phyloP scores from a whole-genome alignment of 1,140 invertebrate genomes.

The Penaeus chinensis region DNA sequence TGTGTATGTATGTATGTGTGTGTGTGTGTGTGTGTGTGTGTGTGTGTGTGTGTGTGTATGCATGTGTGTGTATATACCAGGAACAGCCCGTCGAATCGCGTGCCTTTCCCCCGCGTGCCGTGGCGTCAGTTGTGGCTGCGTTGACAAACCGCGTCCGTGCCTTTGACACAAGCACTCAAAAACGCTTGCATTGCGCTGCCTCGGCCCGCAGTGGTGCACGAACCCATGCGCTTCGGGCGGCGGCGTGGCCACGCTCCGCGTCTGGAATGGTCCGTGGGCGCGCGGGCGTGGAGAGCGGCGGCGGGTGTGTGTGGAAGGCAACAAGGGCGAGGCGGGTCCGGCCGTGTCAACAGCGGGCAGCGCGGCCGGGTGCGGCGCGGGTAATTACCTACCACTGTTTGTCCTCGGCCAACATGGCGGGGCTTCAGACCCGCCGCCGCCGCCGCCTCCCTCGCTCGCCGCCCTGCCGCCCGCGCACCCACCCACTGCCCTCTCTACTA shows the following conservation, averaged over 20 bases:
- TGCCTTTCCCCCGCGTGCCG: no score
- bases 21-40: constrained; percentile 1
- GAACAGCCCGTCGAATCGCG: no score
- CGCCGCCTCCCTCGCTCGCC: not conserved
- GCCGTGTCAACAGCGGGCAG: constrained; percentile 41
- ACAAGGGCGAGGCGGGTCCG: not conserved
- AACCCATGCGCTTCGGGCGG: no score
- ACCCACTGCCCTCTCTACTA: no score
- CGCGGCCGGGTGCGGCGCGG: constrained; percentile 45
- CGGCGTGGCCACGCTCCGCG: not conserved
- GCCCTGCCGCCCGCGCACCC: not conserved
- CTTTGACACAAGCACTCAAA: no score
- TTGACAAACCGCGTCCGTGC: no score
- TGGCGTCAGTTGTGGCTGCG: no score
- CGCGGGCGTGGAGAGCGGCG: constrained; percentile 8
- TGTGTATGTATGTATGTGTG: constrained; percentile 17
- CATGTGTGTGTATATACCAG: no score
- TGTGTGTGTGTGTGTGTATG: not conserved
- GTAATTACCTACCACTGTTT: constrained; percentile 59
- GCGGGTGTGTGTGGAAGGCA: constrained; percentile 4
- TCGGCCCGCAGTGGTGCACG: no score
- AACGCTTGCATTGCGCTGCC: no score
- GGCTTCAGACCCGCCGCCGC: constrained; percentile 41
- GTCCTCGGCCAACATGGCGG: constrained; percentile 51
- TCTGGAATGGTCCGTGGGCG: not conserved